A percentile compares a stretch with the other conserved stretches of the same genome.
Conservation (phyloP, 2,888 invertebrate genomes). For the Erebia epiphron region DNA sequence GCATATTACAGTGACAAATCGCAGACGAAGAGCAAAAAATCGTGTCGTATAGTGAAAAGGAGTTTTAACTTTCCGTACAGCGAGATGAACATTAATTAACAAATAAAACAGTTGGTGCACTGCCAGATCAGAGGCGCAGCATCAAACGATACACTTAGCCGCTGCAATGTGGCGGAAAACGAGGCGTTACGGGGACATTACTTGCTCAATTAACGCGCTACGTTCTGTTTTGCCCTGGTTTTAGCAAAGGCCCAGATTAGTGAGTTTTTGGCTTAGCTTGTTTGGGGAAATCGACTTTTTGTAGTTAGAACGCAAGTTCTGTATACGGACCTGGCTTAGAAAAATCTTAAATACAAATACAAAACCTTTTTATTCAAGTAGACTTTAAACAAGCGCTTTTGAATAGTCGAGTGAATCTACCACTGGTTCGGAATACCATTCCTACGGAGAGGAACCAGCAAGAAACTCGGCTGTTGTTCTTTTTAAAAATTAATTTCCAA, state of each 20-base stretch:
- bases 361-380: too few relatives aligned
- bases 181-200: constrained; percentile 33
- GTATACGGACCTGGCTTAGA: too few relatives aligned
- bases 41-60: constrained; percentile 29
- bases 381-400: too few relatives aligned
- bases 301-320: too few relatives aligned
- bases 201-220: constrained; percentile 34
- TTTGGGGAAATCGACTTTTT: too few relatives aligned
- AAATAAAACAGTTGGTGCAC: constrained; percentile 38
- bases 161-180: constrained; percentile 37
- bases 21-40: constrained; percentile 3
- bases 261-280: not conserved
- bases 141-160: constrained; percentile 35
- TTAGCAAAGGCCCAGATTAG: not conserved
- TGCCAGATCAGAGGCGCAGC: constrained; percentile 30
- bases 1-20: not conserved
- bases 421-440: too few relatives aligned
- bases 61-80: constrained; percentile 18
- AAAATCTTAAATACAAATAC: too few relatives aligned
- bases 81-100: constrained; percentile 33
- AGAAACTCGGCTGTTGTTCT: too few relatives aligned
- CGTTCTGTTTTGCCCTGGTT: constrained; percentile 6
- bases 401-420: too few relatives aligned
- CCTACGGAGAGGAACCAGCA: too few relatives aligned
- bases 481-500: too few relatives aligned